phyloP scores from a whole-genome alignment of 1,140 invertebrate species.

The Antheraea mylitta region DNA sequence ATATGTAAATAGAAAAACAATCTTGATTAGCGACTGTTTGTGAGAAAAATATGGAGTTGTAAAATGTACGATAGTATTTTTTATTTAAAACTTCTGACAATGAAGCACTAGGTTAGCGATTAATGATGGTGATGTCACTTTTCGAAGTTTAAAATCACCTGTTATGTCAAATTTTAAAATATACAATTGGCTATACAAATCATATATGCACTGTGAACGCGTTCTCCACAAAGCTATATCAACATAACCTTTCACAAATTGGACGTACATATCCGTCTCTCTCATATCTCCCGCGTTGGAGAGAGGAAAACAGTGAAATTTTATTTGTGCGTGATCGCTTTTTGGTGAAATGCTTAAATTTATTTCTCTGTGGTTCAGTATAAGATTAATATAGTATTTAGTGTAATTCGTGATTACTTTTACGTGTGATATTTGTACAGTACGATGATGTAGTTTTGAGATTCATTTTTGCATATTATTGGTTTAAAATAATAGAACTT shows the following conservation, averaged over 20 bases:
- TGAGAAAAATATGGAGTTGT: no score
- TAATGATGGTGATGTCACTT: neutral
- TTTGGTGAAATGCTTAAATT: slow-evolving; percentile 11
- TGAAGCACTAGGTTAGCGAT: no score
- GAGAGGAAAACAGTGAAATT: slow-evolving; percentile 7
- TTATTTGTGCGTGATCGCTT: slow-evolving; percentile 1
- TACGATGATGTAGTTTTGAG: no score
- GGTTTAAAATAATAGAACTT: no score
- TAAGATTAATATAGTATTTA: neutral
- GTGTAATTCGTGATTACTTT: no score
- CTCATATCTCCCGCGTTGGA: neutral
- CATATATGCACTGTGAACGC: neutral
- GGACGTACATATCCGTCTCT: neutral
- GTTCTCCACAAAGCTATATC: neutral
- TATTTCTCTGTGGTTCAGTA: neutral
- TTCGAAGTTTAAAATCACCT: neutral
- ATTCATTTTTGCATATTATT: no score
- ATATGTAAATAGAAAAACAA: no score
- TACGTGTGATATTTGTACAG: no score
- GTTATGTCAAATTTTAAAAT: neutral
- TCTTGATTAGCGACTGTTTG: no score
- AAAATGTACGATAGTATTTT: no score
- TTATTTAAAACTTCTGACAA: no score
- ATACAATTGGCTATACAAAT: neutral
- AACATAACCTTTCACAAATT: slow-evolving; percentile 11